Percentiles rank a stretch among this genome's conserved stretches.
These are phyloP conservation scores for Zaprionus gabonicus DNA, from an alignment of 1,140 invertebrate species.

Conservation along the genomic window DNA sequence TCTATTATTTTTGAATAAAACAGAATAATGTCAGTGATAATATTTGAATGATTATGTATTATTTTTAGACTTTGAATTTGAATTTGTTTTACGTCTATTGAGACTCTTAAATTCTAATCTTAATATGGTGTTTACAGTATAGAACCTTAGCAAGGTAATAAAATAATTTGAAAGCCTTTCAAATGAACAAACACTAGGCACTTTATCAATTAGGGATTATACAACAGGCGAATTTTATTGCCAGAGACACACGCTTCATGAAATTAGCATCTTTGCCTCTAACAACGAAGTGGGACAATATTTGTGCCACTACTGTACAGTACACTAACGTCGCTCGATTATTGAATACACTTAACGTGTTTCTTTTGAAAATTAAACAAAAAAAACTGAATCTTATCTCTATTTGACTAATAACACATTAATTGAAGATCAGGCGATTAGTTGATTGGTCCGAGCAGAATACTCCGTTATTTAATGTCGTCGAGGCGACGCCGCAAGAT, in stretches of 20 bases:
- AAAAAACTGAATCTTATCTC: constrained; percentile 1
- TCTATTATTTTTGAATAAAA: background rate
- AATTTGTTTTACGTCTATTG: background rate
- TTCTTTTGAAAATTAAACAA: background rate
- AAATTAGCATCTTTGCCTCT: background rate
- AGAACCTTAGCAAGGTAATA: background rate
- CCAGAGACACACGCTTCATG: background rate
- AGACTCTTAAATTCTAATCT: background rate
- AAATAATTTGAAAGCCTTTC: background rate
- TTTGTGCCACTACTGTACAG: background rate
- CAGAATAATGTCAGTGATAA: background rate
- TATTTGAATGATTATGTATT: background rate
- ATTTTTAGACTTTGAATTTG: background rate
- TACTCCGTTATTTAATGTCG: constrained; percentile 60
- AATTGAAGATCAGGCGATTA: constrained; percentile 63
- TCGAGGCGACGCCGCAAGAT: constrained; percentile 84
- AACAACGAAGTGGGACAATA: background rate
- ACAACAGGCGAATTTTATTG: constrained; percentile 1
- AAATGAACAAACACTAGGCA: background rate
- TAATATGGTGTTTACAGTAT: background rate
- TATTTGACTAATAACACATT: constrained; percentile 3
- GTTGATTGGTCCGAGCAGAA: constrained; percentile 62
- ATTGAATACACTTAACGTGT: background rate
- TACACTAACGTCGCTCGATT: background rate
- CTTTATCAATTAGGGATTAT: background rate